Evolutionary conservation across 2,888 invertebrate genomes (phyloP), one percentile per base, ranked within the genome.

Genomic region (Octodonta nipae): DNA sequence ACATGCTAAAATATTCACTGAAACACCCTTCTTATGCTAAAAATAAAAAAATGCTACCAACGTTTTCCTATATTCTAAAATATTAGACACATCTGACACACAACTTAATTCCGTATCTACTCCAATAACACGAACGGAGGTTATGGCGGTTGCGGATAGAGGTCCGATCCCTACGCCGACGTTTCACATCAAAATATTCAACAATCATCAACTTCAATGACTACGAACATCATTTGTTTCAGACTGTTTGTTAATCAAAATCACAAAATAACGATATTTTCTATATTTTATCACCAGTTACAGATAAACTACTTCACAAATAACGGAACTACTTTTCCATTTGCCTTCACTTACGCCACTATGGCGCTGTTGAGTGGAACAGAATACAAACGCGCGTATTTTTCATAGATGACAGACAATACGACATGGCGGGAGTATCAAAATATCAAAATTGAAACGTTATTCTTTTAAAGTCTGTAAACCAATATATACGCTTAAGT

Each of bases 111-210:
- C 74, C 64, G 73, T 74, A 72, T 73, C 74, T 73, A 74, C 73
- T 71, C 71, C 73, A 74, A 72, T 74, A 73, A 73, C 71, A 73
- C 72, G 73, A 75, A 66, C 73, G 73, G 75, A 75, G 75, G 75
- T 76, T 76, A 76, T 73, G 73, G 75, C 75, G 75, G 75, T 76
- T 76, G 75, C 71, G 73, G 65, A 73, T 73, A 73, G 73, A 73
- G 72, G 72, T 72, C 71, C 70, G 70, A 70, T 73, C 71, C 70
- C 72, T 72, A 71, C 73, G 73, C 65, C 61, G 52, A 53, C 56
- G 58, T 52, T 52, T 54, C 52, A 51, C 47, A 40, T 45, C 37
- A 42, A 42, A 49, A 47, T 50, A 13, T n/a, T 3, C 13, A 5
- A 13, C n/a, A n/a, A n/a, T n/a, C 14, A 13, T 27, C 13, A 5